These are phyloP conservation scores for Neotoma lepida DNA, from an alignment of 2,113 vertebrate species.

Conservation along the genomic window DNA sequence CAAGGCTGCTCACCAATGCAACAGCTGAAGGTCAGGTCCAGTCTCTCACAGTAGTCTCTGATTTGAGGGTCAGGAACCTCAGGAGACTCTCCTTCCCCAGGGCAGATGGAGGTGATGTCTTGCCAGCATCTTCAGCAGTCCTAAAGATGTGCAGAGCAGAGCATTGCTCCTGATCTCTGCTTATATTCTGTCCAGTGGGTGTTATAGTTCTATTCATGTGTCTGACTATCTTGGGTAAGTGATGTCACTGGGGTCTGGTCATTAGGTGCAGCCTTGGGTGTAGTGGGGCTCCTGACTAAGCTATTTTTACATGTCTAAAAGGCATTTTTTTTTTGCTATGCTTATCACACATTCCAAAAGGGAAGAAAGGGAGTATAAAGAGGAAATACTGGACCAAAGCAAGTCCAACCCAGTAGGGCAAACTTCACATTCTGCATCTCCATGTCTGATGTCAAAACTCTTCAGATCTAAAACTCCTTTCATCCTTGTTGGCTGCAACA, in stretches of 20 bases:
- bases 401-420: too few species aligned
- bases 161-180: neutral
- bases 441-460: too few species aligned
- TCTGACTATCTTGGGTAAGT: neutral
- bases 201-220: neutral
- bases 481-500: too few species aligned
- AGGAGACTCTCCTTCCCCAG: neutral
- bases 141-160: neutral
- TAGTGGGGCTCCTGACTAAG: neutral
- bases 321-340: neutral
- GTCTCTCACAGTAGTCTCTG: neutral
- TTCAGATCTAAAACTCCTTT: too few species aligned
- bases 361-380: neutral
- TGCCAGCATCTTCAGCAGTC: too few species aligned
- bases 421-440: too few species aligned
- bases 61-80: neutral
- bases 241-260: neutral
- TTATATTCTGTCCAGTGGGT: neutral
- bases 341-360: neutral
- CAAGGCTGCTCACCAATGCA: neutral
- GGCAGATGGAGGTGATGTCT: neutral
- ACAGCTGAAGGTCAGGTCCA: neutral
- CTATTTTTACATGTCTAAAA: neutral
- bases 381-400: neutral
- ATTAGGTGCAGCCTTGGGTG: neutral